phyloP scores from a whole-genome alignment of 2,888 invertebrate species.

The Zygaena filipendulae region DNA sequence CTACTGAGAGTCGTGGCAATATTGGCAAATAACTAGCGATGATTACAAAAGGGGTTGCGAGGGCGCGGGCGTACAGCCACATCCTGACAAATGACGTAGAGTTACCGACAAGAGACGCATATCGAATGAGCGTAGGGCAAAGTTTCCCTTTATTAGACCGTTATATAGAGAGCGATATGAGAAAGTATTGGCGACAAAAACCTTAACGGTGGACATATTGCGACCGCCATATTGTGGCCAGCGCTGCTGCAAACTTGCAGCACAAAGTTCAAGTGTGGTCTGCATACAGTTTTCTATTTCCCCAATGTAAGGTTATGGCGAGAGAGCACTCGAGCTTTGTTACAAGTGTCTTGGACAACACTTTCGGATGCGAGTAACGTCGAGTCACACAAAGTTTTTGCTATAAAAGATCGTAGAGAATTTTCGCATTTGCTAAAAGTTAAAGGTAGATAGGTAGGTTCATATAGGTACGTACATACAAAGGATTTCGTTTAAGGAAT shows the following conservation, averaged over 20 bases:
- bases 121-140: conserved; percentile 53
- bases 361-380: too few relatives aligned
- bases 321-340: too few relatives aligned
- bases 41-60: too few relatives aligned
- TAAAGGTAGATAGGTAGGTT: too few relatives aligned
- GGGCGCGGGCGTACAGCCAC: not conserved
- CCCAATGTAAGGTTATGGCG: conserved; percentile 19
- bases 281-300: conserved; percentile 46
- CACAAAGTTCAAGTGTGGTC: conserved; percentile 34
- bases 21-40: too few relatives aligned
- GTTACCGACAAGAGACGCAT: conserved; percentile 51
- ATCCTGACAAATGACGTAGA: conserved; percentile 34
- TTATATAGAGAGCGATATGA: conserved; percentile 47
- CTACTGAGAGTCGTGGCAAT: too few relatives aligned
- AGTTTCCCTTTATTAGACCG: conserved; percentile 64
- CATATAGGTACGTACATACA: too few relatives aligned
- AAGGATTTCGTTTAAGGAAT: too few relatives aligned
- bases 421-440: too few relatives aligned
- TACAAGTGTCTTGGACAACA: too few relatives aligned
- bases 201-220: conserved; percentile 53
- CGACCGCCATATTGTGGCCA: conserved; percentile 40
- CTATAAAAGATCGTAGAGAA: too few relatives aligned
- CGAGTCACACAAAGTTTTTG: too few relatives aligned
- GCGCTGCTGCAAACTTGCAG: conserved; percentile 55
- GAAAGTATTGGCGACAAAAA: conserved; percentile 58